Evolutionary conservation across 1,140 invertebrate genomes (phyloP), one percentile per base, ranked within the genome.

Genomic region (Drosophila repleta): DNA sequence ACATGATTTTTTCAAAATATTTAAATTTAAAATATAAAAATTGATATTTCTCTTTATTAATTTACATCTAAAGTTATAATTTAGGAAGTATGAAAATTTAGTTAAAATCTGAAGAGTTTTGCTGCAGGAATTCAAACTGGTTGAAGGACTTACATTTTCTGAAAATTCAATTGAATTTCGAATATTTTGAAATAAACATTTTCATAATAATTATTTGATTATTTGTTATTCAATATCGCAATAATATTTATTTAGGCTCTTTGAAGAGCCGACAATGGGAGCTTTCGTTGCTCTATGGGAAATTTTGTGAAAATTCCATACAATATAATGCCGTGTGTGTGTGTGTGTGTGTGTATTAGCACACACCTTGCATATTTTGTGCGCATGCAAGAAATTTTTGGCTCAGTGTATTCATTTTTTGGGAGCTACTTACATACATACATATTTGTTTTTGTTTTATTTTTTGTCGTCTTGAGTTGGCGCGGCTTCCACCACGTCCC

Each of bases 381-480:
- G 32, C 35, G 37, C 61, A 60, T 52, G 62, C 63, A 66, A 67
- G 35, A 64, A 65, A 46, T 46, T 46, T 64, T 73, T 85, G 32
- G 75, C 51, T 53, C 75, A 87, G 83, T 85, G 82, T 88, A 82
- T 78, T 53, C 29, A 74, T 51, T 71, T 87, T 82, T 85, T 87
- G 83, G 82, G 78, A 88, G 82, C 79, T 82, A 87, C 82, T 85
- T 85, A 85, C 78, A 87, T 82, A 87, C 82, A 87, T 85, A 85
- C 78, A 87, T 39, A 64, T 71, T 48, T 73, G 15, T 49, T 29
- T 32, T 61, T 51, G 21, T 66, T 52, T 35, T n/a, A 29, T 29
- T 43, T 68, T 65, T 60, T 46, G 11, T 21, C 18, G 46, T 56
- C 57, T 70, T 55, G 76, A 43, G 58, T 35, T 62, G 35, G 37